Evolutionary conservation across 2,797 vertebrate species (phyloP).

Genomic region (Sardinella longiceps): DNA sequence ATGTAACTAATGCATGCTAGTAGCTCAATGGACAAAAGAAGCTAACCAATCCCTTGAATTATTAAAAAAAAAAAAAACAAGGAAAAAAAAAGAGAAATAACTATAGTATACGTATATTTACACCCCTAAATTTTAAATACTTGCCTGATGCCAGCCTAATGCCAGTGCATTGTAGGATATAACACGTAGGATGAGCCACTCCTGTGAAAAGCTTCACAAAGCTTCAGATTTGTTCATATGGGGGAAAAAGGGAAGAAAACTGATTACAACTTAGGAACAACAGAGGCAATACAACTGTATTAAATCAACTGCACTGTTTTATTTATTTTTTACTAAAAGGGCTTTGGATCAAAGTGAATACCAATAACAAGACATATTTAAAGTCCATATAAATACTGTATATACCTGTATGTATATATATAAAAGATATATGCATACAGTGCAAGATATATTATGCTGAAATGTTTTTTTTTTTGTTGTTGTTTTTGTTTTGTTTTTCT

Average conservation of each 20-base stretch:
- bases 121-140: background rate
- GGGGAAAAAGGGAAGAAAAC: conserved; percentile 40
- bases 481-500: conserved; percentile 48
- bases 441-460: conserved; percentile 51
- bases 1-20: conserved; percentile 68
- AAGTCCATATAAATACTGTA: conserved; percentile 74
- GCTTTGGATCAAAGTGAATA: conserved; percentile 71
- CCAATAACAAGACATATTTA: conserved; percentile 59
- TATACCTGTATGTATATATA: conserved; percentile 71
- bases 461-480: conserved; percentile 46
- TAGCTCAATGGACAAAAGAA: conserved; percentile 53
- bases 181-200: conserved; percentile 31
- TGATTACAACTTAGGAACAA: conserved; percentile 25
- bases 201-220: conserved; percentile 40
- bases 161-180: conserved; percentile 53
- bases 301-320: conserved; percentile 67
- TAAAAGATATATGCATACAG: conserved; percentile 69
- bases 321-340: conserved; percentile 64
- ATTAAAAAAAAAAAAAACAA: background rate
- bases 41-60: conserved; percentile 19
- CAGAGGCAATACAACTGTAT: conserved; percentile 60
- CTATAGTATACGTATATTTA: conserved; percentile 14
- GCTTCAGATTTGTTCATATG: conserved; percentile 30
- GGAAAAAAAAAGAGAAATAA: background rate
- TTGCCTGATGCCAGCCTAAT: conserved; percentile 44